These are phyloP conservation scores for Bhutanitis thaidina DNA, from an alignment of 2,888 invertebrate genomes.

Conservation along the genomic window DNA sequence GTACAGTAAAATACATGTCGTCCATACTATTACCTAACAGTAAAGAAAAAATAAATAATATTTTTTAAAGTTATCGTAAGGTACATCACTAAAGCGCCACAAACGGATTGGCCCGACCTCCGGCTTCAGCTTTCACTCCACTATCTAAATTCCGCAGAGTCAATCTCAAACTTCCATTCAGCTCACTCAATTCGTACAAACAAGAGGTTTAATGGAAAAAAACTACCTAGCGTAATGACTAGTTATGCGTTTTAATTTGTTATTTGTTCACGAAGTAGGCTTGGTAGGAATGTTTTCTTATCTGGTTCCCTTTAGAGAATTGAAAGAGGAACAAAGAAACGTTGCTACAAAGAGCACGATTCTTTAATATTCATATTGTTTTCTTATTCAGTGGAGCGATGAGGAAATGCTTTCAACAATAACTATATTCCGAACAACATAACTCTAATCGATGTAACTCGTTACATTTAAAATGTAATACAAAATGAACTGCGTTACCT, in stretches of 20 bases:
- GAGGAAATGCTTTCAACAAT: background rate
- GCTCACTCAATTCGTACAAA: conserved; percentile 45
- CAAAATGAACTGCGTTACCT: no score
- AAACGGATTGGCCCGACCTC: conserved; percentile 7
- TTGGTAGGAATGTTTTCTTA: background rate
- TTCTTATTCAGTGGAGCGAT: background rate
- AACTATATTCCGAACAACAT: background rate
- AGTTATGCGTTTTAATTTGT: background rate
- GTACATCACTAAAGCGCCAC: conserved; percentile 8
- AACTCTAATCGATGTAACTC: no score
- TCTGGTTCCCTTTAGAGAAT: background rate
- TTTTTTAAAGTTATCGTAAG: no score
- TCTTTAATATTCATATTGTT: conserved; percentile 3
- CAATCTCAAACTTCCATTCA: conserved; percentile 11
- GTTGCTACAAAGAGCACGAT: background rate
- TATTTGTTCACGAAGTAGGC: background rate
- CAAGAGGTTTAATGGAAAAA: conserved; percentile 45
- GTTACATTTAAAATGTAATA: no score
- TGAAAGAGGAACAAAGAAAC: conserved; percentile 4
- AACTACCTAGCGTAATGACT: background rate
- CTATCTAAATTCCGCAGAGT: conserved; percentile 10
- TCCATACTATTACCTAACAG: no score
- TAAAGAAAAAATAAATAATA: no score
- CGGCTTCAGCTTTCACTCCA: conserved; percentile 10
- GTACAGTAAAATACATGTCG: no score